These are phyloP conservation scores for Erebia ligea DNA, from an alignment of 2,888 invertebrate species.

Conservation along the genomic window DNA sequence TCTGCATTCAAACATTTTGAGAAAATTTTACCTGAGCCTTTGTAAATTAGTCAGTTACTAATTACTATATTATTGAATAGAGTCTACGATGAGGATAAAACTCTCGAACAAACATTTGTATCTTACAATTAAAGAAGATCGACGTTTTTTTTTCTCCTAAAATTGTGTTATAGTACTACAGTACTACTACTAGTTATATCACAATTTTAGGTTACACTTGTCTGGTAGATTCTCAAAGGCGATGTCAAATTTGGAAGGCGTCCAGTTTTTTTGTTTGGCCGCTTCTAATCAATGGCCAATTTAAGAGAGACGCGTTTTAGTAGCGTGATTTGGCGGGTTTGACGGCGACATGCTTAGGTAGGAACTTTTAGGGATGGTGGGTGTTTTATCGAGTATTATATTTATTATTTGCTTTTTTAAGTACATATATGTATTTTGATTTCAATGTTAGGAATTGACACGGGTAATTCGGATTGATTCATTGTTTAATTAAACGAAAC, in stretches of 20 bases:
- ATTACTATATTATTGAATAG: too few relatives aligned
- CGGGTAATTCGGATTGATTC: not conserved
- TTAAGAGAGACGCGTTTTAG: slow-evolving; percentile 16
- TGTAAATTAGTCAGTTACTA: too few relatives aligned
- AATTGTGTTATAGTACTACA: too few relatives aligned
- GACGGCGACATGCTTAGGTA: slow-evolving; percentile 12
- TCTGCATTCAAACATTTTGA: too few relatives aligned
- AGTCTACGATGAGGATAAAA: too few relatives aligned
- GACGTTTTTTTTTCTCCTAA: too few relatives aligned
- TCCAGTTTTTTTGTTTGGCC: slow-evolving; percentile 15
- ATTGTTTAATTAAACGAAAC: not conserved
- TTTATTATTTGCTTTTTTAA: too few relatives aligned
- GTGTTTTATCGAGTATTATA: not conserved
- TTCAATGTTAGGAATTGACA: not conserved
- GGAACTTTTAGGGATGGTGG: slow-evolving; percentile 4
- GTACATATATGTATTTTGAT: too few relatives aligned
- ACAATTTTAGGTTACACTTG: not conserved
- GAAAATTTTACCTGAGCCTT: too few relatives aligned
- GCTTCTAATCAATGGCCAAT: slow-evolving; percentile 19
- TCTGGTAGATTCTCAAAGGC: not conserved
- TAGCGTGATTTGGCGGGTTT: slow-evolving; percentile 17
- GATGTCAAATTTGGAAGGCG: not conserved
- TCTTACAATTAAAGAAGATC: too few relatives aligned
- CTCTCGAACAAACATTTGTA: too few relatives aligned
- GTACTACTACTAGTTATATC: too few relatives aligned